phyloP scores from a whole-genome alignment of 2,113 vertebrate species.

The Oncorhynchus keta region DNA sequence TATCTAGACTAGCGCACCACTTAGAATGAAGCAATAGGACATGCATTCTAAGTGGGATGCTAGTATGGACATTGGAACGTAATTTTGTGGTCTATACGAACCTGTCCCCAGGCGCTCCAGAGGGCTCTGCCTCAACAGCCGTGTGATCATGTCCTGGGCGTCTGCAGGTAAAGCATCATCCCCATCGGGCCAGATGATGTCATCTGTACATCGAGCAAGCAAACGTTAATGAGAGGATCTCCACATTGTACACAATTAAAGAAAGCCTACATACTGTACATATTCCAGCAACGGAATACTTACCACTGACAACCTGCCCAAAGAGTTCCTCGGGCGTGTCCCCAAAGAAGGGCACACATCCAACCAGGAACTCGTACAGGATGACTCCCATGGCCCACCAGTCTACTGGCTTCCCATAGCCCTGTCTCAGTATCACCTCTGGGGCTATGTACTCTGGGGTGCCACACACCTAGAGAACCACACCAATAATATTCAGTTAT shows the following conservation, averaged over 20 bases:
- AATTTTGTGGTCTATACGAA: constrained; percentile 44
- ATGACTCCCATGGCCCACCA: constrained; percentile 99
- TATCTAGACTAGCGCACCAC: no score
- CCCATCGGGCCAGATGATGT: constrained; percentile 95
- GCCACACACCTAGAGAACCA: constrained; percentile 85
- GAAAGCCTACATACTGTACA: no score
- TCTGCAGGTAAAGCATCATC: constrained; percentile 88
- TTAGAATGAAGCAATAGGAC: no score
- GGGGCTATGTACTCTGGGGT: constrained; percentile 97
- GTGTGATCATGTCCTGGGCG: constrained; percentile 89
- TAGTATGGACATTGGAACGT: not conserved
- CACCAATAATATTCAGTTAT: not conserved
- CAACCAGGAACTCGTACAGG: constrained; percentile 95
- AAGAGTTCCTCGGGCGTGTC: constrained; percentile 96
- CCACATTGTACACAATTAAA: not conserved
- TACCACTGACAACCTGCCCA: constrained; percentile 95
- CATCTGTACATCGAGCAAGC: constrained; percentile 73
- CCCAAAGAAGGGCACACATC: constrained; percentile 97
- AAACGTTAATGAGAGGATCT: not conserved
- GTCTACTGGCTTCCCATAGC: constrained; percentile 95
- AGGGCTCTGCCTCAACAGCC: constrained; percentile 85
- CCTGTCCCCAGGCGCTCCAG: constrained; percentile 92
- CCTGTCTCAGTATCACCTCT: constrained; percentile 93
- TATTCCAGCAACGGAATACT: constrained; percentile 32
- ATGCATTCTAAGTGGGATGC: no score